Percentiles rank a stretch among this genome's conserved stretches.
phyloP scores from a whole-genome alignment of 2,797 vertebrate species.

The Myotis myotis region DNA sequence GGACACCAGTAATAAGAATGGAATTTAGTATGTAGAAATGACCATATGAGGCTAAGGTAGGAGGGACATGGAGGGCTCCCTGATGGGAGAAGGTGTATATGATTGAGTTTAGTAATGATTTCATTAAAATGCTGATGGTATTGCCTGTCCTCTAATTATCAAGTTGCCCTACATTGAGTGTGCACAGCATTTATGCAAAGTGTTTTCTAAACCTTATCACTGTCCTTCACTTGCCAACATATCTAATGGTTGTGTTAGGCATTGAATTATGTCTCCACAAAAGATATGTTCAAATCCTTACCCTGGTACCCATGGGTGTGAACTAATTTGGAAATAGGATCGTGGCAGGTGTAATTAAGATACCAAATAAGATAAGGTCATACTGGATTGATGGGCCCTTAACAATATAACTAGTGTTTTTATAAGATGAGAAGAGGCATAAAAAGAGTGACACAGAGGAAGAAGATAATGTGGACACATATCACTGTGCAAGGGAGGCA shows the following conservation, averaged over 20 bases:
- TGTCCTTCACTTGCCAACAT: not conserved
- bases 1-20: not conserved
- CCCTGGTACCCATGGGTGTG: not conserved
- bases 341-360: not conserved
- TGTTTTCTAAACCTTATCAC: not conserved
- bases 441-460: not conserved
- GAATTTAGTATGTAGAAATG: not conserved
- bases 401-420: not conserved
- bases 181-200: not conserved
- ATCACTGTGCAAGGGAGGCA: rapidly evolving
- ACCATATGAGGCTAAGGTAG: not conserved
- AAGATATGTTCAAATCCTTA: not conserved
- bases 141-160: rapidly evolving
- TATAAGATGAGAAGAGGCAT: not conserved
- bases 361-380: not conserved
- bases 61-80: not conserved
- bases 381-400: not conserved
- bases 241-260: no score
- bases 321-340: not conserved
- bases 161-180: not conserved
- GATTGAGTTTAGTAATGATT: not conserved
- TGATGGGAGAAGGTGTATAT: not conserved
- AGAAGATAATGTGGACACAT: not conserved
- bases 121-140: not conserved
- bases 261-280: not conserved